Evolutionary conservation across 2,113 vertebrate genomes (phyloP).

Genomic region (Syrmaticus mikado): DNA sequence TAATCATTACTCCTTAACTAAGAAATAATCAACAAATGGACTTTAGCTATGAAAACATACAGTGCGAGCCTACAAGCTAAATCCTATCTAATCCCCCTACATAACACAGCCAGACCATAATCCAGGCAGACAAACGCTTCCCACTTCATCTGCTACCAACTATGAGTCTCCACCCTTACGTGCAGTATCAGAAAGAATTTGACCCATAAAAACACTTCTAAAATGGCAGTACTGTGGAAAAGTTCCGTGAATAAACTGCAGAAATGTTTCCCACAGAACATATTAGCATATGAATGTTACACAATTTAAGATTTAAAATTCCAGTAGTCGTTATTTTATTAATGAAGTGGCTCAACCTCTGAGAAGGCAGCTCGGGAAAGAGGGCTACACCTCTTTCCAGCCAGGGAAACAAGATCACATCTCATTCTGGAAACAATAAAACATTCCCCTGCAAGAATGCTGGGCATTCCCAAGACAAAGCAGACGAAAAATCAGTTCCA

Average conservation of each 20-base stretch:
- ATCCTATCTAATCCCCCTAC: neutral
- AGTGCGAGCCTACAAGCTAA: neutral
- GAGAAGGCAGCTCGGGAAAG: neutral
- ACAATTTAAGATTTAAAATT: neutral
- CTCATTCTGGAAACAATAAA: neutral
- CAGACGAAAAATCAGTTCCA: neutral
- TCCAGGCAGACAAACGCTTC: neutral
- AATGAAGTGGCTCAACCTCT: neutral
- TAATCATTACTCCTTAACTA: neutral
- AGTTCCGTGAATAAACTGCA: neutral
- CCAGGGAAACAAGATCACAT: neutral
- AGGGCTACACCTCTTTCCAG: neutral
- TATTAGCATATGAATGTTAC: neutral
- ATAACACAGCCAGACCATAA: neutral
- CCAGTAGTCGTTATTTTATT: neutral
- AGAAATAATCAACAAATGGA: neutral
- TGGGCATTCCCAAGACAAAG: neutral
- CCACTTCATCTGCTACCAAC: neutral
- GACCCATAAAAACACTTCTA: neutral
- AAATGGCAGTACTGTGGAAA: neutral
- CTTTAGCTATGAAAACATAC: neutral
- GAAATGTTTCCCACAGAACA: neutral
- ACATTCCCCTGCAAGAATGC: neutral
- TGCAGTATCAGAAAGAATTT: neutral
- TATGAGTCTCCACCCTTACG: neutral